These are phyloP conservation scores for Bubo scandiacus DNA, from an alignment of 2,113 vertebrate genomes.

Conservation along the genomic window DNA sequence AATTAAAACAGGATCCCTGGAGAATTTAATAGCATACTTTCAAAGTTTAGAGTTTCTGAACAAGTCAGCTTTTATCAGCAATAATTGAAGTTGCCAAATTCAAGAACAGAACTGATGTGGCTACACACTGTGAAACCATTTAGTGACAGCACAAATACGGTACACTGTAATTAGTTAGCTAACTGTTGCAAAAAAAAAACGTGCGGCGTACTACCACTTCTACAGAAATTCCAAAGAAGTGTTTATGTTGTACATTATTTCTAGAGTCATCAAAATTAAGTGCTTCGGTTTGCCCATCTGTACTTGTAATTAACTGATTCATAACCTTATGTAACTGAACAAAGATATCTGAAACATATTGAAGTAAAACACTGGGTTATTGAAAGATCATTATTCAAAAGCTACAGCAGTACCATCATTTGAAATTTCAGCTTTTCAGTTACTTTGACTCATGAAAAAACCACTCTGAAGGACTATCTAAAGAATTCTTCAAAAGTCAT, in stretches of 20 bases:
- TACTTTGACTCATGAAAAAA: neutral
- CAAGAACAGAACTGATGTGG: slow-evolving; percentile 57
- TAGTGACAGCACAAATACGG: slow-evolving; percentile 24
- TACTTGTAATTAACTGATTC: neutral
- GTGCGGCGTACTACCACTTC: neutral
- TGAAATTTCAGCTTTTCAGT: slow-evolving; percentile 40
- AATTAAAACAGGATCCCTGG: slow-evolving; percentile 50
- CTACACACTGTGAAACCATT: slow-evolving; percentile 39
- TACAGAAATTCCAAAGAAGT: neutral
- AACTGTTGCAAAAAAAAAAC: slow-evolving; percentile 4
- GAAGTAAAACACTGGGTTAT: neutral
- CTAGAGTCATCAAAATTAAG: neutral
- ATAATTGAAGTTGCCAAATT: slow-evolving; percentile 58
- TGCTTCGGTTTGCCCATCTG: slow-evolving; percentile 19
- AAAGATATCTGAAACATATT: neutral
- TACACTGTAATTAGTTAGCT: slow-evolving; percentile 35
- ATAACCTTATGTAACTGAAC: neutral
- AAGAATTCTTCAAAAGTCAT: neutral
- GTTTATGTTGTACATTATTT: slow-evolving; percentile 11
- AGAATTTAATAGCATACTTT: slow-evolving; percentile 43
- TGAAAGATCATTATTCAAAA: neutral
- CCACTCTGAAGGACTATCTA: neutral
- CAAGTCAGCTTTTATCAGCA: slow-evolving; percentile 54
- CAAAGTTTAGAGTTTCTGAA: slow-evolving; percentile 37
- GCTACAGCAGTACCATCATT: neutral